A percentile compares a stretch with the other conserved stretches of the same genome.
These are phyloP conservation scores for Eledone cirrhosa DNA, from an alignment of 2,888 invertebrate genomes.

Conservation along the genomic window DNA sequence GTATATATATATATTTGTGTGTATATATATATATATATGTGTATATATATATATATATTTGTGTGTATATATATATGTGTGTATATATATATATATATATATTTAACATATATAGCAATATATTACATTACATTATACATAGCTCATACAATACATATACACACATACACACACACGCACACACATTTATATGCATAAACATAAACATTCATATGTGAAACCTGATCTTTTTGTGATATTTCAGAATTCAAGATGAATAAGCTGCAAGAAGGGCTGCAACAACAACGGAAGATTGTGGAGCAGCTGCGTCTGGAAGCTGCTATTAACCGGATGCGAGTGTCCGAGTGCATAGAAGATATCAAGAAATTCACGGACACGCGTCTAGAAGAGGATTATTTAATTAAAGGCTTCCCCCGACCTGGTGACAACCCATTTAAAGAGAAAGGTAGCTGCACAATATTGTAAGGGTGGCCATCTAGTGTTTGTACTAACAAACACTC, in stretches of 20 bases:
- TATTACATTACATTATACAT: background rate
- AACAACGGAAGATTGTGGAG: conserved; percentile 91
- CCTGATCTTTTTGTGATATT: background rate
- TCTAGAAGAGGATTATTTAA: conserved; percentile 89
- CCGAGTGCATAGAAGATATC: conserved; percentile 90
- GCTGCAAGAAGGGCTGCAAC: conserved; percentile 75
- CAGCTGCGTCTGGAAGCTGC: conserved; percentile 91
- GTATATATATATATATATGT: background rate
- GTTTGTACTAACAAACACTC: too few relatives aligned
- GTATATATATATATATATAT: background rate
- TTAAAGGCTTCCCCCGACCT: conserved; percentile 92
- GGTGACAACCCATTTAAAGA: conserved; percentile 85
- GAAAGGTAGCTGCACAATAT: conserved; percentile 59
- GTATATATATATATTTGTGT: background rate
- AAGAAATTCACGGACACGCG: conserved; percentile 73
- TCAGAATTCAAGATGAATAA: conserved; percentile 56
- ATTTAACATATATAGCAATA: background rate
- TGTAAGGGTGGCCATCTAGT: conserved; percentile 39
- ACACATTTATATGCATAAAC: background rate
- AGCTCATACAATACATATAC: background rate
- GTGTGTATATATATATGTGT: background rate
- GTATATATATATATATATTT: background rate
- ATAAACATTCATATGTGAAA: background rate
- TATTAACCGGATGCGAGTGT: conserved; percentile 85
- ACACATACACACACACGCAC: conserved; percentile 24